phyloP scores from a whole-genome alignment of 1,140 invertebrate genomes.

The Lineus longissimus region DNA sequence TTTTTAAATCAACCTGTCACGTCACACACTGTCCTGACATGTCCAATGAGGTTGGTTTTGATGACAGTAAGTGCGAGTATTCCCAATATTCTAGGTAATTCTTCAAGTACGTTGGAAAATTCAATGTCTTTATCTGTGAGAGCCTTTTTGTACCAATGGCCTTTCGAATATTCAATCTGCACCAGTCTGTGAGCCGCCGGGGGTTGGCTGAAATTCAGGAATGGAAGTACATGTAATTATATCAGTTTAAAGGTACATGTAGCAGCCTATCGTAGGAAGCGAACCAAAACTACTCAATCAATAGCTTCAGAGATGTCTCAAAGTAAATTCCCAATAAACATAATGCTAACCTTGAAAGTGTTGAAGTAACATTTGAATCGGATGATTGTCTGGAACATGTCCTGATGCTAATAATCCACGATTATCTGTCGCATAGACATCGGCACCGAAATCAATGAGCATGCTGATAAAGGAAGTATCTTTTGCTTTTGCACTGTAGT shows the following conservation, averaged over 20 bases:
- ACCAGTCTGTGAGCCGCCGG: slow-evolving; percentile 19
- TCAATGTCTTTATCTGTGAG: slow-evolving; percentile 15
- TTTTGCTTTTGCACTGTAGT: slow-evolving; percentile 35
- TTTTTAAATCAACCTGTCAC: too few species aligned
- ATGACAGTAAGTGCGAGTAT: neutral
- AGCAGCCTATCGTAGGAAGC: too few species aligned
- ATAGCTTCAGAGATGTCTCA: too few species aligned
- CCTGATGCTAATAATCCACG: slow-evolving; percentile 24
- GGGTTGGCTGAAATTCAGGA: slow-evolving; percentile 27
- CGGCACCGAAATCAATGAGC: slow-evolving; percentile 36
- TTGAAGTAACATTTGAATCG: slow-evolving; percentile 21
- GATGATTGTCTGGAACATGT: slow-evolving; percentile 22
- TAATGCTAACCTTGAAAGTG: slow-evolving; percentile 41
- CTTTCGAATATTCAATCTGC: slow-evolving; percentile 21
- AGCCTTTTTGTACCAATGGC: slow-evolving; percentile 18
- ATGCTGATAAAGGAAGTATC: slow-evolving; percentile 25
- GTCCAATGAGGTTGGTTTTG: too few species aligned
- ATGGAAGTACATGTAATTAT: too few species aligned
- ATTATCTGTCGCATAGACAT: slow-evolving; percentile 29
- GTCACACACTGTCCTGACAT: too few species aligned
- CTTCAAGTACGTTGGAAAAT: slow-evolving; percentile 18
- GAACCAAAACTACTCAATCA: too few species aligned
- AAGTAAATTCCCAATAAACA: too few species aligned
- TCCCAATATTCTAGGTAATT: slow-evolving; percentile 16
- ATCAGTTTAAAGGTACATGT: too few species aligned